Percentiles rank a stretch among this genome's conserved stretches.
These are phyloP conservation scores for Pycnomerus fuliginosus DNA, from an alignment of 2,888 invertebrate genomes.

Conservation along the genomic window DNA sequence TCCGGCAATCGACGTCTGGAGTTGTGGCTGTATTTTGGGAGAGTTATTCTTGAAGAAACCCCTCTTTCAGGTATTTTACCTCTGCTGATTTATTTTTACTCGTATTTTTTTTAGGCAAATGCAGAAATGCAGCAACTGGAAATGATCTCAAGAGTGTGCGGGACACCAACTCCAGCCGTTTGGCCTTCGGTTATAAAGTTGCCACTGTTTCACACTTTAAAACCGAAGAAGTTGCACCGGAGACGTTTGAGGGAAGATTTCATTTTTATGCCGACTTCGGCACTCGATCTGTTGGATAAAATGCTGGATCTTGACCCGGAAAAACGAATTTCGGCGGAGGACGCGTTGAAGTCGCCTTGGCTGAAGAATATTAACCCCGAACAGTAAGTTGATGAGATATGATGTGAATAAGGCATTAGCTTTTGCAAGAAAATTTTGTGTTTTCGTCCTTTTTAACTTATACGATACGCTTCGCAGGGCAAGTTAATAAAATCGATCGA, in stretches of 20 bases:
- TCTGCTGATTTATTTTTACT: not conserved
- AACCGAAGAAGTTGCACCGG: slow-evolving; percentile 87
- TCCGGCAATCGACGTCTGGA: slow-evolving; percentile 98
- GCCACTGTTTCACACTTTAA: slow-evolving; percentile 88
- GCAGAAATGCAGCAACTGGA: slow-evolving; percentile 92
- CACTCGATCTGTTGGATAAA: slow-evolving; percentile 87
- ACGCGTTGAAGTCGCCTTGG: slow-evolving; percentile 91
- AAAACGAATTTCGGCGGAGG: slow-evolving; percentile 89
- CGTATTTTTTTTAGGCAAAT: slow-evolving; percentile 68
- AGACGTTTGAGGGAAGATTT: slow-evolving; percentile 91
- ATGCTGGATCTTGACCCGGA: slow-evolving; percentile 97
- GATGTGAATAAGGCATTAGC: too few species aligned
- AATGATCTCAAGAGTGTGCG: slow-evolving; percentile 90
- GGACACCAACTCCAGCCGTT: slow-evolving; percentile 92
- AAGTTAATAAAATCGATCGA: too few species aligned
- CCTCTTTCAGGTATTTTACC: slow-evolving; percentile 77
- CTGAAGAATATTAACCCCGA: slow-evolving; percentile 87
- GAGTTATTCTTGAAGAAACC: slow-evolving; percentile 96
- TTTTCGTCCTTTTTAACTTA: too few species aligned
- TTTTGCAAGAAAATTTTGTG: too few species aligned
- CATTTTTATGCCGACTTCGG: slow-evolving; percentile 83
- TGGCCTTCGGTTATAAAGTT: slow-evolving; percentile 96
- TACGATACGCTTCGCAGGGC: too few species aligned
- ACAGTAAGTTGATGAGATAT: slow-evolving; percentile 74
- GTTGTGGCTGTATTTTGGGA: slow-evolving; percentile 97